Conservation (phyloP, 2,797 vertebrate genomes). For the Chrosomus eos region DNA sequence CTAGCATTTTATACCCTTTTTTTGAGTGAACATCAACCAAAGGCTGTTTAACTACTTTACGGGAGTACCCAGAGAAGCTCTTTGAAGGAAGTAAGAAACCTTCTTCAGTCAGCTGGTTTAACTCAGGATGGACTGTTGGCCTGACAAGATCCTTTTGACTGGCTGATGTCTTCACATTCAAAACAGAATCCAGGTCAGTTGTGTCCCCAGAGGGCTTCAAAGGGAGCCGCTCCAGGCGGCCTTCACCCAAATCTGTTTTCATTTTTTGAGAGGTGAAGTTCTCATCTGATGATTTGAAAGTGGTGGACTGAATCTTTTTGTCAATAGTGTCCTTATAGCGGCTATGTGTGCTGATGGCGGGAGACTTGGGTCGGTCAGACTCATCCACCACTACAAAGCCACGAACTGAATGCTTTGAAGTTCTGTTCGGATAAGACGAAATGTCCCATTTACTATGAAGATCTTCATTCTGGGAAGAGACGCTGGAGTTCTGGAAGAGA, state of each 20-base stretch:
- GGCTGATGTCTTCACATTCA: slow-evolving; percentile 27
- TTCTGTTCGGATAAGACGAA: slow-evolving; percentile 37
- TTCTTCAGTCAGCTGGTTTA: slow-evolving; percentile 53
- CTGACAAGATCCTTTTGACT: slow-evolving; percentile 37
- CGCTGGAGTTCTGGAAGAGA: slow-evolving; percentile 46
- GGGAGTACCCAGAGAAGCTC: not conserved
- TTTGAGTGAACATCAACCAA: slow-evolving; percentile 1
- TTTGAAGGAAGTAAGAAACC: slow-evolving; percentile 48
- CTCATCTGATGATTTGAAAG: slow-evolving; percentile 45
- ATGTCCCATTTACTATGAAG: slow-evolving; percentile 17
- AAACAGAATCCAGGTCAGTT: slow-evolving; percentile 42
- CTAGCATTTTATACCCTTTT: slow-evolving; percentile 10
- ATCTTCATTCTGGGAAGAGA: slow-evolving; percentile 33
- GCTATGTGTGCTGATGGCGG: not conserved
- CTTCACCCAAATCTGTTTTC: not conserved
- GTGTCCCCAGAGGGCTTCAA: slow-evolving; percentile 38
- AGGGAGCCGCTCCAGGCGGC: not conserved
- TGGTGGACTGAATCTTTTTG: slow-evolving; percentile 57
- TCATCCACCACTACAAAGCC: slow-evolving; percentile 58
- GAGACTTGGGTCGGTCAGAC: slow-evolving; percentile 25
- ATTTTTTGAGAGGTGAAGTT: slow-evolving; percentile 61
- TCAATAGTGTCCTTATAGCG: not conserved
- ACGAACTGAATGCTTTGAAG: slow-evolving; percentile 25
- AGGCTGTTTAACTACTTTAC: slow-evolving; percentile 3
- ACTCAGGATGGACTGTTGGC: slow-evolving; percentile 31